Base-by-base conservation (phyloP, 1,140 invertebrate species). In the Drosophila parvula region DNA sequence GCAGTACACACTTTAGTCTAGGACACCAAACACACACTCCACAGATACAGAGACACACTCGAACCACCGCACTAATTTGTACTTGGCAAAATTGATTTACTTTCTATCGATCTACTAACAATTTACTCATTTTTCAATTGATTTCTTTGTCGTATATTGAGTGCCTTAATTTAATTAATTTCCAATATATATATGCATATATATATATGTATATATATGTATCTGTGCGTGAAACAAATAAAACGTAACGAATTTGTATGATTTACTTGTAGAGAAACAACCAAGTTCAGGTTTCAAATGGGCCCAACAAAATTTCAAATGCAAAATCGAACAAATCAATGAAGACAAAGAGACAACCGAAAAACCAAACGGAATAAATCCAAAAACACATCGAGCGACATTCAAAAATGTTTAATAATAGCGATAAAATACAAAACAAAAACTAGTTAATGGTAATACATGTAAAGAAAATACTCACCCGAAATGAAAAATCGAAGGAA, bases 221-320 rank as follows among this genome's bases (percentile, higher is more conserved):
- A 44, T 68, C 50, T 79, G 41, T 56, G 59, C 53, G 43, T 57
- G 38, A 61, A 60, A 60, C 16, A 55, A 59, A 71, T 55, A 53
- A 47, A 55, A 10, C 60, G 55, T 70, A 56, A 81, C 64, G 65
- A 78, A 62, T 74, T 74, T 78, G 47, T 79, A 79, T 79, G 71
- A 79, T 83, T 79, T 70, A 74, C 62, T 71, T 79, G 62, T 82
- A 60, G 69, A 44, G 44, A 53, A 40, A 65, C 63, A 79, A 83
- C 74, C 69, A 84, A 74, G 69, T 89, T 89, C 84, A 89, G 84
- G 84, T 89, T 89, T 89, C 84, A 89, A 81, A 81, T 73, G 84
- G 84, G 84, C 84, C 84, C 84, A 89, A 83, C 73, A 62, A 82
- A 73, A 73, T 79, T 64, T 73, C 61, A 68, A 77, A 75, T 30